Evolutionary conservation across 2,113 vertebrate species (phyloP), one percentile per base, ranked within the genome.

Genomic region (Myotis yumanensis): DNA sequence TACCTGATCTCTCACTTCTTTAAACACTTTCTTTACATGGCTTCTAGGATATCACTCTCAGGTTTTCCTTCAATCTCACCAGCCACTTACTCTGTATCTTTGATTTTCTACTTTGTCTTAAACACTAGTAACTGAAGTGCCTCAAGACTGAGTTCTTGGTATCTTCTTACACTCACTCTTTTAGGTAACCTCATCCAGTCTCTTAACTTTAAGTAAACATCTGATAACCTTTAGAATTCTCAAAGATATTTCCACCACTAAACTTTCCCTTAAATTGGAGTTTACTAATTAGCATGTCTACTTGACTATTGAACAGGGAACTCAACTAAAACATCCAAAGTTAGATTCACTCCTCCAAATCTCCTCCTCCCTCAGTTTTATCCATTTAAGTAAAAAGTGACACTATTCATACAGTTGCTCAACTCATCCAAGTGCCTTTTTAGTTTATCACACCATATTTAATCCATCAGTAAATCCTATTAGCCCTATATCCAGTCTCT

Each of bases 121-220:
- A 86, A 86, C 22, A 86, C 22, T 12, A 93, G 16, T 62, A 82
- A 93, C 12, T 77, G 23, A 76, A 64, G 11, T 40, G 18, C 43
- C n/a, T 62, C 72, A 73, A 23, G 40, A 79, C 9, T 66, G 76
- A 86, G 37, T 77, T 28, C 46, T 64, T 71, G 46, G 6, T 84
- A 84, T 59, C 28, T 68, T 51, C n/a, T 59, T 76, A 86, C 3
- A 28, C 1, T 85, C 12, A 59, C 40, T 87, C 32, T 75, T 75
- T 73, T 68, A 89, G 30, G 40, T 62, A 79, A 81, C 11, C 7
- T 86, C 62, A 71, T 71, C 23, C n/a, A 86, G 7, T 90, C 18
- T 86, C 64, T 89, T 69, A 83, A 40, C 30, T 92, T 93, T 80
- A 90, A 96, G 89, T 23, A 93, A 83, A 90, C 5, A 81, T 89